These are phyloP conservation scores for Diprion similis DNA, from an alignment of 1,140 invertebrate genomes.

Conservation along the genomic window DNA sequence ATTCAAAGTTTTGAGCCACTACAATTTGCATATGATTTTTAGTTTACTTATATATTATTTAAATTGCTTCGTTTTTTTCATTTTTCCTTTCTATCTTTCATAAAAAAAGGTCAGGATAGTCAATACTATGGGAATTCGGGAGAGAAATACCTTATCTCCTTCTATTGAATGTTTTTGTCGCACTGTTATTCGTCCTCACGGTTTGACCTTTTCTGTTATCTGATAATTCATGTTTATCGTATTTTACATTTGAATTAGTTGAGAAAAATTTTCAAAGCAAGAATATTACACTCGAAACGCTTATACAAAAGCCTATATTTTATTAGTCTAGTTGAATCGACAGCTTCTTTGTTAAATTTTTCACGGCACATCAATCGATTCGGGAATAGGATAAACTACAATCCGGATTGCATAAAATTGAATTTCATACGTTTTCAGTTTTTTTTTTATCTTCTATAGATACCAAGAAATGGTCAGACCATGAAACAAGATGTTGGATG, in stretches of 20 bases:
- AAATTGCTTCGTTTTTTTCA: slow-evolving; percentile 27
- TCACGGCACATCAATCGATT: no score
- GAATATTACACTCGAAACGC: no score
- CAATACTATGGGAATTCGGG: background rate
- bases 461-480: background rate
- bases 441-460: background rate
- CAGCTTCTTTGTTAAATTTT: no score
- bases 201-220: background rate
- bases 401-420: no score
- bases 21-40: slow-evolving; percentile 54
- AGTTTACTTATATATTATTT: slow-evolving; percentile 47
- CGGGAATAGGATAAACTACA: no score
- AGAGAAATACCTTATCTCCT: background rate
- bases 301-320: no score
- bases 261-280: background rate
- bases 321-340: no score
- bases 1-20: slow-evolving; percentile 54
- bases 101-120: background rate
- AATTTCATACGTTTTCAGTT: no score
- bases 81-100: background rate
- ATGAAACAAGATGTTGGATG: background rate
- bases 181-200: background rate
- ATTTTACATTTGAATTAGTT: background rate
- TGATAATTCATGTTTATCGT: background rate
- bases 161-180: background rate